These are phyloP conservation scores for Hipposideros armiger DNA, from an alignment of 2,113 vertebrate species.

Conservation along the genomic window DNA sequence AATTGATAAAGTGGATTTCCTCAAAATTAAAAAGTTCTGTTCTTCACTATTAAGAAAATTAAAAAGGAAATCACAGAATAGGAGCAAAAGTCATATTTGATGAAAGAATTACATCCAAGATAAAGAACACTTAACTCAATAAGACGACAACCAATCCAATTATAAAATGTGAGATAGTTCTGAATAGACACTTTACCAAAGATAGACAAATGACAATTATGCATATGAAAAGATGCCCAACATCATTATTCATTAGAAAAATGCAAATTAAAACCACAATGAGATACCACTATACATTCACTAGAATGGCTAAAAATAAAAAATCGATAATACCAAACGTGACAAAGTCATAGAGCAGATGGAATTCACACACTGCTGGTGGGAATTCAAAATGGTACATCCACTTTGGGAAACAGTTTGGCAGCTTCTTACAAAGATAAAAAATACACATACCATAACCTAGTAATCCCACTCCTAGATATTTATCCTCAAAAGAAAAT, in stretches of 20 bases:
- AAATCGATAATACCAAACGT: background rate
- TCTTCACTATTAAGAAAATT: slow-evolving; percentile 36
- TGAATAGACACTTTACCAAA: slow-evolving; percentile 17
- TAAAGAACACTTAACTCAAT: background rate
- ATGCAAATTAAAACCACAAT: slow-evolving; percentile 19
- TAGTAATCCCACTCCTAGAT: slow-evolving; percentile 7
- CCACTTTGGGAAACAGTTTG: background rate
- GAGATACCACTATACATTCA: background rate
- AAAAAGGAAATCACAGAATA: background rate
- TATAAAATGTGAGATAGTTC: background rate
- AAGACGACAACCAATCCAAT: background rate
- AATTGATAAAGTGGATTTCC: background rate
- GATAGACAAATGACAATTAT: background rate
- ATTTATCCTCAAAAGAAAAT: slow-evolving; percentile 56
- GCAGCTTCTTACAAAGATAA: slow-evolving; percentile 39
- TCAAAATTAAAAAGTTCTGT: slow-evolving; percentile 42
- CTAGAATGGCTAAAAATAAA: slow-evolving; percentile 43
- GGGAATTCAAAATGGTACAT: background rate
- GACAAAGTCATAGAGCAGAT: background rate
- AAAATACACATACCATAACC: background rate
- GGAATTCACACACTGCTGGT: background rate
- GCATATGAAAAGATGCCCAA: slow-evolving; percentile 8
- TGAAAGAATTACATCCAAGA: background rate
- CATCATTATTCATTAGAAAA: slow-evolving; percentile 34
- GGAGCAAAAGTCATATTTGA: background rate